These are phyloP conservation scores for Cyanocitta stelleri DNA, from an alignment of 2,113 vertebrate species.

Conservation along the genomic window DNA sequence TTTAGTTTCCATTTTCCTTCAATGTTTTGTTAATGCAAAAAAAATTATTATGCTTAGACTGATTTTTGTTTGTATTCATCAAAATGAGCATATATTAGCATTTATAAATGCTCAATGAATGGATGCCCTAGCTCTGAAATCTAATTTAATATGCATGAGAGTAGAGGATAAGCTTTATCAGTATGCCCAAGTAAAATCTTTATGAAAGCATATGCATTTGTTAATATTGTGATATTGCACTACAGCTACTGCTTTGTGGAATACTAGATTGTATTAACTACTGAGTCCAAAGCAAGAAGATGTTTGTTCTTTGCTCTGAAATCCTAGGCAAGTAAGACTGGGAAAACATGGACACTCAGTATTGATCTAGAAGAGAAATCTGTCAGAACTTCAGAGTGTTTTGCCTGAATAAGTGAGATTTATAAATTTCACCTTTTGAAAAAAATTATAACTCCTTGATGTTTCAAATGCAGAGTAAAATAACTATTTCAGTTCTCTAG, in stretches of 20 bases:
- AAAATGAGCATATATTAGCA: constrained; percentile 59
- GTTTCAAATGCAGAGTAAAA: background rate
- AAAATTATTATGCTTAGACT: constrained; percentile 42
- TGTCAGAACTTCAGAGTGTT: background rate
- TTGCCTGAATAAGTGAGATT: background rate
- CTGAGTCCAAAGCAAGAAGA: background rate
- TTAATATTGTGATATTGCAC: background rate
- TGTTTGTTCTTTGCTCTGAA: background rate
- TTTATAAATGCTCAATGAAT: constrained; percentile 53
- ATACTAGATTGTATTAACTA: background rate
- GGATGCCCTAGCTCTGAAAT: constrained; percentile 36
- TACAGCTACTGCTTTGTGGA: background rate
- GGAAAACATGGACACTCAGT: background rate
- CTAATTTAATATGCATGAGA: constrained; percentile 50
- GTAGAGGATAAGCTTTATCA: constrained; percentile 36
- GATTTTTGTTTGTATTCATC: constrained; percentile 60
- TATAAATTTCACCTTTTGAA: background rate
- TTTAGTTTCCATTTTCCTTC: constrained; percentile 27
- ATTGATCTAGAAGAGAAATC: background rate
- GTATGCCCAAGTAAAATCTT: constrained; percentile 36
- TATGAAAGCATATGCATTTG: constrained; percentile 1
- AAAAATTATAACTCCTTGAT: background rate
- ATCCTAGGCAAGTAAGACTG: background rate
- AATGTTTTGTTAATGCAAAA: constrained; percentile 35
- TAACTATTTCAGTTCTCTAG: background rate